Evolutionary conservation across 2,113 vertebrate genomes (phyloP).

Genomic region (Bubalus kerabau): DNA sequence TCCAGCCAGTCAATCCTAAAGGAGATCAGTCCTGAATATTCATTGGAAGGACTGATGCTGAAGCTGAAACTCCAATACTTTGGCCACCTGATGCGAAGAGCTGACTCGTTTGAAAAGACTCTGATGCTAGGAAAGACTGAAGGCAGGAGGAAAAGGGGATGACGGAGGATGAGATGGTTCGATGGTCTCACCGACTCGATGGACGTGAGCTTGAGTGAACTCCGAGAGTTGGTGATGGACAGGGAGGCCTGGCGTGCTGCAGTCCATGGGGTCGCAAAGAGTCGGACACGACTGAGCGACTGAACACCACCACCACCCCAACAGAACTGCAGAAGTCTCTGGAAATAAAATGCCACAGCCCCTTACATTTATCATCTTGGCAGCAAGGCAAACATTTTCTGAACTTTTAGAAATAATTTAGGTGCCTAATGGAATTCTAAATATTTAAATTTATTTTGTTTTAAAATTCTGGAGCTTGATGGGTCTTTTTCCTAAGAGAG

Average conservation of each 20-base stretch:
- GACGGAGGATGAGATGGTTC: not conserved
- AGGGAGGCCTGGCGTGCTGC: not conserved
- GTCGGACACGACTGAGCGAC: not conserved
- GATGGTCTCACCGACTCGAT: not conserved
- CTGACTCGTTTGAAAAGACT: not conserved
- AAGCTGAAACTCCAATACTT: not conserved
- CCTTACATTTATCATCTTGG: not conserved
- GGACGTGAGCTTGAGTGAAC: not conserved
- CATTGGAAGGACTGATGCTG: not conserved
- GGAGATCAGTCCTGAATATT: not conserved
- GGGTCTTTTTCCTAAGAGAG: not conserved
- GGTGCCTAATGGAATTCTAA: not conserved
- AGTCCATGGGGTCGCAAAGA: not conserved
- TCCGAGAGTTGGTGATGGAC: not conserved
- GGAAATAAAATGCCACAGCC: not conserved
- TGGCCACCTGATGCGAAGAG: not conserved
- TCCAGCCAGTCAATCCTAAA: not conserved
- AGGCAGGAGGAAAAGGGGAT: not conserved
- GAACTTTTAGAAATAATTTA: not conserved
- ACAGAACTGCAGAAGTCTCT: not conserved
- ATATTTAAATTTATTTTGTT: not conserved
- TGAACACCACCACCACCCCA: not conserved
- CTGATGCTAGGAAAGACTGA: not conserved
- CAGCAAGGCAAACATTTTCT: constrained; percentile 16
- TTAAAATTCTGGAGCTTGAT: not conserved